A percentile compares a stretch with the other conserved stretches of the same genome.
Evolutionary conservation across 1,140 invertebrate species (phyloP).

Genomic region (Caenorhabditis latens): DNA sequence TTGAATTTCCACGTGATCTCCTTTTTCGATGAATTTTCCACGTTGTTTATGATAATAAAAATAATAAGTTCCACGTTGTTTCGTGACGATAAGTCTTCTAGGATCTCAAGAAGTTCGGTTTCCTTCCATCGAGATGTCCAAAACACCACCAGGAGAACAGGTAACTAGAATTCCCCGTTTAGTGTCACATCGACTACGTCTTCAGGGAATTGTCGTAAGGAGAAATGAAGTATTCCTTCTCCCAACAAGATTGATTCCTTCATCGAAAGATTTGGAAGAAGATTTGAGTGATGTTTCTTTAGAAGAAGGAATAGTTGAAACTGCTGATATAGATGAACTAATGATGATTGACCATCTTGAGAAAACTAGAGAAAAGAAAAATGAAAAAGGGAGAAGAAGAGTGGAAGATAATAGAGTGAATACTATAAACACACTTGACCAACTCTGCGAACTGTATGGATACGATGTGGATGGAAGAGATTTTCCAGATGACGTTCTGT

Average conservation of each 20-base stretch:
- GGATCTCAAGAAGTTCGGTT: no score
- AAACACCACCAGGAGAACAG: not conserved
- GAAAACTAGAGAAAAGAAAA: not conserved
- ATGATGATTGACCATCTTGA: not conserved
- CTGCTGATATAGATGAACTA: not conserved
- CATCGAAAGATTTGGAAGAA: constrained; percentile 1
- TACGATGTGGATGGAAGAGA: constrained; percentile 28
- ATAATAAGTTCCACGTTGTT: no score
- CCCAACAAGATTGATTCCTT: constrained; percentile 22
- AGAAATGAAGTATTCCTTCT: constrained; percentile 6
- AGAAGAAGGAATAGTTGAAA: constrained; percentile 24
- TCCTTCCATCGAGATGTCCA: not conserved
- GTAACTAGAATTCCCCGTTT: not conserved
- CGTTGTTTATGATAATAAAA: not conserved
- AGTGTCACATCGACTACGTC: no score
- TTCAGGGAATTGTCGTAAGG: not conserved
- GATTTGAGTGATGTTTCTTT: constrained; percentile 41
- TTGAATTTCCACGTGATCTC: constrained; percentile 7
- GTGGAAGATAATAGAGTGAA: not conserved
- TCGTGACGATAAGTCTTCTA: no score
- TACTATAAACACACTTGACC: not conserved
- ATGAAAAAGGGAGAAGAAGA: not conserved
- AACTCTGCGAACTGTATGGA: not conserved
- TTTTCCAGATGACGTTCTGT: constrained; percentile 35
- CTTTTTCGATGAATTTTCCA: not conserved